A percentile compares a stretch with the other conserved stretches of the same genome.
Evolutionary conservation across 2,113 vertebrate genomes (phyloP).

Genomic region (Telmatochromis brachygnathus): DNA sequence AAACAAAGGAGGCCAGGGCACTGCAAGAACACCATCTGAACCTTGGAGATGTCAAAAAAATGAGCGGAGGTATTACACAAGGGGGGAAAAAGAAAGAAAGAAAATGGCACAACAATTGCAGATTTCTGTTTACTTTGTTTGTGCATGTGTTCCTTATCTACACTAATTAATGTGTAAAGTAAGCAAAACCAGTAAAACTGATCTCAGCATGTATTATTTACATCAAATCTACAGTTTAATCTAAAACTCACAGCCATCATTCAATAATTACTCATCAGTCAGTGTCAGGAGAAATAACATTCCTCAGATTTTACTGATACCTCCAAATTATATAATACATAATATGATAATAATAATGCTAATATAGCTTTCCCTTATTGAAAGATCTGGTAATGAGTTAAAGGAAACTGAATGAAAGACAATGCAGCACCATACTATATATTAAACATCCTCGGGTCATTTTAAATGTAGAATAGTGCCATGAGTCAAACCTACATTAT

Average conservation of each 20-base stretch:
- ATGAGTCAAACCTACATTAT: not conserved
- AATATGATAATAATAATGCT: not conserved
- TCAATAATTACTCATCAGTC: conserved; percentile 28
- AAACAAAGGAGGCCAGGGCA: conserved; percentile 24
- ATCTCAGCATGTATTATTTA: conserved; percentile 2
- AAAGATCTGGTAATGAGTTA: not conserved
- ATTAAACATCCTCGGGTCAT: not conserved
- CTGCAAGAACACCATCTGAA: conserved; percentile 14
- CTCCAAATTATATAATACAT: not conserved
- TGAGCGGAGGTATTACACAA: not conserved
- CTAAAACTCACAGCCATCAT: conserved; percentile 19
- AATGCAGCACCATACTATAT: not conserved
- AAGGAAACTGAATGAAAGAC: not conserved
- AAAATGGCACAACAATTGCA: not conserved
- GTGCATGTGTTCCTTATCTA: not conserved
- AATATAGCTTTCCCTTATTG: not conserved
- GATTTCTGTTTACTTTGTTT: not conserved
- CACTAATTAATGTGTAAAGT: not conserved
- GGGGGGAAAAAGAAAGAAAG: not conserved
- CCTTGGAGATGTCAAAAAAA: conserved; percentile 17
- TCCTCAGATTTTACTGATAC: not conserved
- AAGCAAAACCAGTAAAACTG: conserved; percentile 1
- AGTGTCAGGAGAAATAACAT: not conserved
- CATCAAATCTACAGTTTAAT: conserved; percentile 5
- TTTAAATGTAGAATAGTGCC: not conserved